A percentile compares a stretch with the other conserved stretches of the same genome.
Evolutionary conservation across 2,797 vertebrate genomes (phyloP).

Genomic region (Remorina albescens): DNA sequence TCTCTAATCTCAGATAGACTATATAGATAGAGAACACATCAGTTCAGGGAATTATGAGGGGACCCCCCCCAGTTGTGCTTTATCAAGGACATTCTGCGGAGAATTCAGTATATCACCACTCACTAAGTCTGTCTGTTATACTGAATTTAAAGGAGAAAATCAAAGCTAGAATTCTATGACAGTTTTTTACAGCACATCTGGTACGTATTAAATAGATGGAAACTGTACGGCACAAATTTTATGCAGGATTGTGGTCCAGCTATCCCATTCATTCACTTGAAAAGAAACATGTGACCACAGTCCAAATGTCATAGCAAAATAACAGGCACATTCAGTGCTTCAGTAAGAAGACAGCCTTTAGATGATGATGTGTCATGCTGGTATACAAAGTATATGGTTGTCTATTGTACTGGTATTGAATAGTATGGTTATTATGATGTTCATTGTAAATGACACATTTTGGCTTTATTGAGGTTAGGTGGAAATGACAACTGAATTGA

Average conservation of each 20-base stretch:
- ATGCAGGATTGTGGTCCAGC: background rate
- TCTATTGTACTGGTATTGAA: background rate
- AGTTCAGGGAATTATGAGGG: constrained; percentile 54
- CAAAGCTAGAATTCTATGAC: background rate
- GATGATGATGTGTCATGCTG: background rate
- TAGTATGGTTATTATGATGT: background rate
- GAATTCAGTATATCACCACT: constrained; percentile 35
- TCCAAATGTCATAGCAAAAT: constrained; percentile 1
- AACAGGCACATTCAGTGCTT: background rate
- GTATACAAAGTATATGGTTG: background rate
- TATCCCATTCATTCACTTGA: background rate
- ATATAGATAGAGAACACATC: constrained; percentile 62
- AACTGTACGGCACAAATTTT: constrained; percentile 4
- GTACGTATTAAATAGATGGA: background rate
- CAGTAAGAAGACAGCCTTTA: background rate
- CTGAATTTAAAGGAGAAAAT: constrained; percentile 8
- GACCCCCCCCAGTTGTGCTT: constrained; percentile 44
- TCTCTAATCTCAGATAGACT: constrained; percentile 69
- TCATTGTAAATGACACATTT: background rate
- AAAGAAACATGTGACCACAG: constrained; percentile 13
- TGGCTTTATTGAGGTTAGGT: background rate
- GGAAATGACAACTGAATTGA: background rate
- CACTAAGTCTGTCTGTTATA: constrained; percentile 7
- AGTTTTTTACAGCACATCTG: constrained; percentile 5
- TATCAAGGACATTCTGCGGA: constrained; percentile 59